A percentile compares a stretch with the other conserved stretches of the same genome.
phyloP scores from a whole-genome alignment of 2,113 vertebrate species.

The Trogon surrucura region DNA sequence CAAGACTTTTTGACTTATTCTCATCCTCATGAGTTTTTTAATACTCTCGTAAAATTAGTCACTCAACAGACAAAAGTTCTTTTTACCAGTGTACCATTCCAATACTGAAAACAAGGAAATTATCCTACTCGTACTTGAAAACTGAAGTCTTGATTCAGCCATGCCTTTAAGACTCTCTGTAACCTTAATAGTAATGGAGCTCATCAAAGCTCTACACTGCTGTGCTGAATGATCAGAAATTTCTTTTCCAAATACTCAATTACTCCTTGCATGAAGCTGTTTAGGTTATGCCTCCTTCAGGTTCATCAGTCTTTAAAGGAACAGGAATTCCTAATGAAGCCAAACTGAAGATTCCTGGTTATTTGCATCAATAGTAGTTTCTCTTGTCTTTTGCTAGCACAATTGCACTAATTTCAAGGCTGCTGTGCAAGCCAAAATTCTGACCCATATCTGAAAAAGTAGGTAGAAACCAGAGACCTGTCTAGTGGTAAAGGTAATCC shows the following conservation, averaged over 20 bases:
- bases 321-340: background rate
- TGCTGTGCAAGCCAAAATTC: background rate
- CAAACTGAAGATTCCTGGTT: background rate
- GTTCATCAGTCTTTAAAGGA: background rate
- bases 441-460: background rate
- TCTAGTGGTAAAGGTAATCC: background rate
- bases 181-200: background rate
- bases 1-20: background rate
- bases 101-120: background rate
- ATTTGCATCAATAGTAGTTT: background rate
- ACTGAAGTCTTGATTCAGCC: background rate
- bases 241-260: background rate
- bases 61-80: background rate
- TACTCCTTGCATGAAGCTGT: background rate
- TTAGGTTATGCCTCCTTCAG: background rate
- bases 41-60: background rate
- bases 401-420: background rate
- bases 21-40: background rate
- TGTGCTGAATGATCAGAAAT: background rate
- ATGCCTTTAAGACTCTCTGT: background rate
- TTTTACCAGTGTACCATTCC: background rate
- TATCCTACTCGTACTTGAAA: background rate
- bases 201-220: background rate
- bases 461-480: background rate
- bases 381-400: background rate